Base-by-base conservation (phyloP, 2,888 invertebrate genomes). In the Scaptomyza polygonia region DNA sequence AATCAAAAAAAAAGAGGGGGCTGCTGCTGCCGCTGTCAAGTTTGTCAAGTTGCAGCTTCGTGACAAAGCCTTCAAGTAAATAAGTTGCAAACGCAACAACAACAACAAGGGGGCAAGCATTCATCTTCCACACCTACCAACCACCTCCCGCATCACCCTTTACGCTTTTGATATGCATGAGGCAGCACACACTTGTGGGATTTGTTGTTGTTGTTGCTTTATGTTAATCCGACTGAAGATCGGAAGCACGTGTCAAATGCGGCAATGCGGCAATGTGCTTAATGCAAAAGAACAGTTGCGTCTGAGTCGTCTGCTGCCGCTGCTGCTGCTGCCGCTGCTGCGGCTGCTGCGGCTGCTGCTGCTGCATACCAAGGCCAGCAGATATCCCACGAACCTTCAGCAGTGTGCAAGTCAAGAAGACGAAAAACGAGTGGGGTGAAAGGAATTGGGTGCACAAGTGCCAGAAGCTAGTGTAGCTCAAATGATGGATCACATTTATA, bases 191-290 rank as follows among this genome's bases (percentile, higher is more conserved):
- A 78, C 87, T 83, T 74, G 86, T 77, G 77, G 72, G 77, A 87
- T 85, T 87, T 83, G 79, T 77, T 70, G 51, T 70, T 71, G 52
- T 67, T 45, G 29, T 63, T 59, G 29, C 30, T 53, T 84, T 82
- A 74, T 82, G 88, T 25, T 77, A 79, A 73, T 72, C 67, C 62
- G 57, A 56, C 69, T 74, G 43, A 34, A 39, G 84, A 87, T 91
- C 89, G 90, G 89, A 88, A 90, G 90, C 90, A 90, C 90, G 91
- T 90, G 90, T 90, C 90, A 90, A 88, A 86, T 88, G 88, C 75
- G 76, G 78, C 77, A 77, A 73, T 39, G 39, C 14, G 36, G 36
- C 36, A 36, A 36, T 39, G 72, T 56, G 66, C 73, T 67, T 70
- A 70, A 68, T 76, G 77, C 77, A 65, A 57, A 58, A 67, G 49